phyloP scores from a whole-genome alignment of 1,140 invertebrate genomes.

The Platorchestia sp. region DNA sequence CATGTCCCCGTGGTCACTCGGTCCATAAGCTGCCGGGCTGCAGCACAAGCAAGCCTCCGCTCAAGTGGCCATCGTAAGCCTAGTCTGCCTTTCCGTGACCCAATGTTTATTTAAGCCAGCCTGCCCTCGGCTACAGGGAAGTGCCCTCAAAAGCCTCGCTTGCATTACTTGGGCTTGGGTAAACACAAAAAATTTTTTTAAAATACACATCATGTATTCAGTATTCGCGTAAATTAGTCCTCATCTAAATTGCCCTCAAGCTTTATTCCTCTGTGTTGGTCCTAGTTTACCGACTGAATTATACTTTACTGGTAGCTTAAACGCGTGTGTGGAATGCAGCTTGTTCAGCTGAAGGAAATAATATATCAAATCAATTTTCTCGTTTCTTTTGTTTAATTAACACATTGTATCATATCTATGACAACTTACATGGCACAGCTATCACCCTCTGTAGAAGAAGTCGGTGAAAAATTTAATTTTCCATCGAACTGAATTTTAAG shows the following conservation, averaged over 20 bases:
- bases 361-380: not conserved
- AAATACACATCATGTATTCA: not conserved
- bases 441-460: not conserved
- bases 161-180: not conserved
- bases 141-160: not conserved
- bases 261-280: not conserved
- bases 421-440: not conserved
- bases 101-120: not conserved
- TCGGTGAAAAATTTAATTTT: not conserved
- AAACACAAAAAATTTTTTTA: not conserved
- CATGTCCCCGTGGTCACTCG: not conserved
- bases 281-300: not conserved
- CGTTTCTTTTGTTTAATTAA: not conserved
- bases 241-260: not conserved
- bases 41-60: not conserved
- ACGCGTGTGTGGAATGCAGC: not conserved
- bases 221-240: not conserved
- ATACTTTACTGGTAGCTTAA: not conserved
- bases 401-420: not conserved
- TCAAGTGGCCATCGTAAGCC: not conserved
- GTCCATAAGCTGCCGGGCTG: not conserved
- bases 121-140: not conserved
- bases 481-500: not conserved
- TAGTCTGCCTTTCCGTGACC: not conserved
- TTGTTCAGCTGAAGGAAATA: not conserved